Conservation (phyloP, 2,888 invertebrate species). For the Margaritifera margaritifera region DNA sequence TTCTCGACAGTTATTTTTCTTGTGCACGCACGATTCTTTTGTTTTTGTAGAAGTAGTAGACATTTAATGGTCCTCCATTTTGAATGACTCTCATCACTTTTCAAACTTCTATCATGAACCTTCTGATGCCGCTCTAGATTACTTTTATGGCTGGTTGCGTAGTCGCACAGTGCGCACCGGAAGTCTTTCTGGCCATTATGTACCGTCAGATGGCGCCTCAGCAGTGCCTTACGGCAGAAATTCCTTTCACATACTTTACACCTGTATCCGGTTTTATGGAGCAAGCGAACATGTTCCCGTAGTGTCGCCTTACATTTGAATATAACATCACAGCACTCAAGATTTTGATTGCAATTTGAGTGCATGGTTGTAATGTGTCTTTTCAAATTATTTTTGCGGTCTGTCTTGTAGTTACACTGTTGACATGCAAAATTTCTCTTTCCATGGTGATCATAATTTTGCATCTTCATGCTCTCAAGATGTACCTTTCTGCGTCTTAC, state of each 20-base stretch:
- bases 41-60: too few species aligned
- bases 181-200: constrained; percentile 74
- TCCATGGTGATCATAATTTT: too few species aligned
- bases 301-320: constrained; percentile 72
- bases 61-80: too few species aligned
- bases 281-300: constrained; percentile 69
- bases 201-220: constrained; percentile 72
- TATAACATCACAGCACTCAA: constrained; percentile 70
- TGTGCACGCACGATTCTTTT: too few species aligned
- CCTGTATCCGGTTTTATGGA: constrained; percentile 72
- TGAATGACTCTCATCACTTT: too few species aligned
- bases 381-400: constrained; percentile 72
- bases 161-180: constrained; percentile 71
- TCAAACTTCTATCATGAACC: constrained; percentile 43
- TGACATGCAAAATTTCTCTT: constrained; percentile 44
- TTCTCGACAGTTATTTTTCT: too few species aligned
- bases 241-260: constrained; percentile 71
- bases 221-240: constrained; percentile 73
- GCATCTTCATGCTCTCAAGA: too few species aligned
- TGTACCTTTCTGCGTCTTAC: too few species aligned
- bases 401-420: constrained; percentile 68
- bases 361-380: constrained; percentile 73
- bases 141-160: constrained; percentile 74
- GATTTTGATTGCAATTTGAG: constrained; percentile 57
- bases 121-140: constrained; percentile 73